A percentile compares a stretch with the other conserved stretches of the same genome.
These are phyloP conservation scores for Aurelia sp. DNA, from an alignment of 30 jellyfish, hydroid and myxozoan species.

Conservation along the genomic window DNA sequence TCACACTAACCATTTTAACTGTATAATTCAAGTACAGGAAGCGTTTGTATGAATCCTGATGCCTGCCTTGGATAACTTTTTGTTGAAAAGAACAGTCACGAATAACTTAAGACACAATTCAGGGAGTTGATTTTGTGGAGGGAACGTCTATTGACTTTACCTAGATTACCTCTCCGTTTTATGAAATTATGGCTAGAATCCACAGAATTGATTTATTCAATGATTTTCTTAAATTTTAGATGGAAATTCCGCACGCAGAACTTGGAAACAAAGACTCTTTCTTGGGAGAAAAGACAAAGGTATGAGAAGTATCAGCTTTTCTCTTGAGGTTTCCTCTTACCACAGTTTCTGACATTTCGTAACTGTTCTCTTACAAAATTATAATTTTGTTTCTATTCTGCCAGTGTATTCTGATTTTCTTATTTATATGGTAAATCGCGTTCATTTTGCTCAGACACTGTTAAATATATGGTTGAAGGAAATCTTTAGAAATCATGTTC, in stretches of 20 bases:
- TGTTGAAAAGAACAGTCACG: too few relatives aligned
- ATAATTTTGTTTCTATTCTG: too few relatives aligned
- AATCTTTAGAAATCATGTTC: too few relatives aligned
- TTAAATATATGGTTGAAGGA: too few relatives aligned
- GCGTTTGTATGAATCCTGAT: neutral
- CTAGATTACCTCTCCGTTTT: conserved; percentile 10
- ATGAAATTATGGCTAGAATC: conserved; percentile 12
- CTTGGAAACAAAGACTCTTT: conserved; percentile 83
- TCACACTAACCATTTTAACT: too few relatives aligned
- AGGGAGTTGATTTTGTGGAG: too few relatives aligned
- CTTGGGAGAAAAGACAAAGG: conserved; percentile 77
- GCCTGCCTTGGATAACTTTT: conserved; percentile 6
- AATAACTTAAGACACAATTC: too few relatives aligned
- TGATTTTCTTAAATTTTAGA: conserved; percentile 20
- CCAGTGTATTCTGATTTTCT: too few relatives aligned
- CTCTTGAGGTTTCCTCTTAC: neutral
- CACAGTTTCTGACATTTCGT: neutral
- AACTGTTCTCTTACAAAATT: neutral
- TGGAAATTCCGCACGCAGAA: conserved; percentile 78
- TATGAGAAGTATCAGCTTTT: neutral
- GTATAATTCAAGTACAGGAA: too few relatives aligned
- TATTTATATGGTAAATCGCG: too few relatives aligned
- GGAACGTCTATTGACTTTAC: conserved; percentile 7
- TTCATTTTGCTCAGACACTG: neutral
- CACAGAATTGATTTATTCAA: neutral